These are phyloP conservation scores for Wasmannia auropunctata DNA, from an alignment of 1,140 invertebrate species.

Conservation along the genomic window DNA sequence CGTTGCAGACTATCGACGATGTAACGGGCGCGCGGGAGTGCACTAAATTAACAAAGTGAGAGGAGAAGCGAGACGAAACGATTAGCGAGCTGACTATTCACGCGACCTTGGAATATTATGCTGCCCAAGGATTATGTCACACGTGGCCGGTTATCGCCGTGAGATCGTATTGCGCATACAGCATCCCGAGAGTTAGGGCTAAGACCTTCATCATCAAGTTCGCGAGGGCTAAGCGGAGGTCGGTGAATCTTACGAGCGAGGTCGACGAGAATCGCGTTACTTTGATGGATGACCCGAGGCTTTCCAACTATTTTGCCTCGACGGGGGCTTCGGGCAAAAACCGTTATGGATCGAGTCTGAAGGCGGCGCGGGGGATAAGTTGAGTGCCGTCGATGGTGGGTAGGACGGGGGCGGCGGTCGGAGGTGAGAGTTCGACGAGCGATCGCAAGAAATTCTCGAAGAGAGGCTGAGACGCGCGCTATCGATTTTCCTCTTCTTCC, in stretches of 20 bases:
- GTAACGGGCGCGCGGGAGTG: neutral
- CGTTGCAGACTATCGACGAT: slow-evolving; percentile 22
- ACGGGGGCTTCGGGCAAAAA: slow-evolving; percentile 67
- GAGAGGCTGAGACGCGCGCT: slow-evolving; percentile 66
- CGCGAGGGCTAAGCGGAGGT: slow-evolving; percentile 61
- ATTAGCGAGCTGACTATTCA: neutral
- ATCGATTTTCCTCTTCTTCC: slow-evolving; percentile 71
- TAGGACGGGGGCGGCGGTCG: slow-evolving; percentile 33
- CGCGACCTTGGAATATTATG: slow-evolving; percentile 44
- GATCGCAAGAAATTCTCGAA: slow-evolving; percentile 73
- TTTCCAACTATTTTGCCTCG: slow-evolving; percentile 73
- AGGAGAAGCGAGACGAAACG: neutral
- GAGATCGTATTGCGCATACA: neutral
- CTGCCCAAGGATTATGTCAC: slow-evolving; percentile 13
- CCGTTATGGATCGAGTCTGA: slow-evolving; percentile 70
- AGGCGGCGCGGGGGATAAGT: slow-evolving; percentile 59
- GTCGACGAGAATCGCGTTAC: slow-evolving; percentile 66
- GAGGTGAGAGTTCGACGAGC: slow-evolving; percentile 74
- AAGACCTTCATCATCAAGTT: slow-evolving; percentile 17
- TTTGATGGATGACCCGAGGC: slow-evolving; percentile 72
- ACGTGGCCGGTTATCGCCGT: slow-evolving; percentile 7
- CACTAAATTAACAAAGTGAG: slow-evolving; percentile 25
- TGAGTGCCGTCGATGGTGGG: slow-evolving; percentile 62
- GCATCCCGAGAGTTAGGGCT: slow-evolving; percentile 16
- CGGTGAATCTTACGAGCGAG: slow-evolving; percentile 60